Evolutionary conservation across 1,140 invertebrate species (phyloP), one percentile per base, ranked within the genome.

Genomic region (Medauroidea extradentata): DNA sequence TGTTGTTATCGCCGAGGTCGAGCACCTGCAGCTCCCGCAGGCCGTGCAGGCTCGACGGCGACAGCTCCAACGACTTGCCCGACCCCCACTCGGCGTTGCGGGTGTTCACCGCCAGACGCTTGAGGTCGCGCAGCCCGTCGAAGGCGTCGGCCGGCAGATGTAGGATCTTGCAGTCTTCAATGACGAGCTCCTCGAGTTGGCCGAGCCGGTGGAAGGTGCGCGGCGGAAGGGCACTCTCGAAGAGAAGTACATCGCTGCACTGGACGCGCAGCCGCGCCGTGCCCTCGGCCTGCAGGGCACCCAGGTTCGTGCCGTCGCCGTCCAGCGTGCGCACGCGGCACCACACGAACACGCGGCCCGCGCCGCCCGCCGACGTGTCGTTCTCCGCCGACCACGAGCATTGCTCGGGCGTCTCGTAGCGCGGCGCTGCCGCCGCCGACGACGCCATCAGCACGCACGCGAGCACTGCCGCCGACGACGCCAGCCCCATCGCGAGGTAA

Each of bases 1-100:
- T 83, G 74, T 93, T 92, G 75, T 92, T 94, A 69, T 89, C 83
- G 51, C 85, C 80, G 62, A 95, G 75, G 77, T 94, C 87, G 58
- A 95, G 78, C 14, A 81, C 81, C 64, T 90, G 88, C 24, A 93
- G 74, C 72, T 91, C 88, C 62, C 85, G 83, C 14, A 93, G 75
- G 34, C 88, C 87, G 64, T 81, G 80, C 53, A 92, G 80, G 50
- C 88, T 83, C 60, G 82, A 82, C 56, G 81, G 75, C 38, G 80
- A 81, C 56, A 91, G 70, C 62, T 90, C 87, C 64, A 91, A 75
- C 38, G 79, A 82, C 66, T 87, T 86, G 19, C 79, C 80, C n/a
- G 81, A 77, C 27, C 84, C 85, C 89, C 89, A 91, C 46, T 87
- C 88, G 1, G 78, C 78, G 69, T 94, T 94, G 53, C 82, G 79